These are phyloP conservation scores for Thereuonema tuberculata DNA, from an alignment of 1,140 invertebrate species.

Conservation along the genomic window DNA sequence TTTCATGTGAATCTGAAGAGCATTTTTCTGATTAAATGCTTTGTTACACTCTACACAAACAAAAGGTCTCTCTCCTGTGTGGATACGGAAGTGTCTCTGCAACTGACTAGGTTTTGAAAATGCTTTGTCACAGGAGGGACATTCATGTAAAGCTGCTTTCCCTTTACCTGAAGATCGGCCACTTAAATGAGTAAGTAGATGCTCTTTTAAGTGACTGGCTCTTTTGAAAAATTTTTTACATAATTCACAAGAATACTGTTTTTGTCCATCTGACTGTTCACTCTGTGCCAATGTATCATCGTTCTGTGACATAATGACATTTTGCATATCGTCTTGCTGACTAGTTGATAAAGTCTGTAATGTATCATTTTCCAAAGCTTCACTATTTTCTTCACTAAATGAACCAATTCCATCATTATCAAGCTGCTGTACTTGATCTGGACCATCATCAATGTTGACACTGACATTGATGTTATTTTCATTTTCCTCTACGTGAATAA, in stretches of 20 bases:
- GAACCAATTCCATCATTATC: constrained; percentile 2
- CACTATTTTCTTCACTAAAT: background rate
- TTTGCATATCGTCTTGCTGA: background rate
- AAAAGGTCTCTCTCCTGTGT: constrained; percentile 38
- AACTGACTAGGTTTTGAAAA: constrained; percentile 83
- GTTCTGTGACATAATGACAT: too few relatives aligned
- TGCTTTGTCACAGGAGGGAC: constrained; percentile 75
- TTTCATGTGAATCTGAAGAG: constrained; percentile 32
- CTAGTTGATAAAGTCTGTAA: constrained; percentile 14
- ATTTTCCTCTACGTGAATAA: background rate
- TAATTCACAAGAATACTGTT: constrained; percentile 5
- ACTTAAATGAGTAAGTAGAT: constrained; percentile 22
- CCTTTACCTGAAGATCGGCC: constrained; percentile 3
- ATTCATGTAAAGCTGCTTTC: constrained; percentile 37
- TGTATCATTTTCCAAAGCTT: constrained; percentile 13
- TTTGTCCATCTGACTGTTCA: background rate
- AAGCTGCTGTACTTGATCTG: too few relatives aligned
- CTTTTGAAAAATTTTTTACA: constrained; percentile 29
- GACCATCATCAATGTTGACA: too few relatives aligned
- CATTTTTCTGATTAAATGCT: constrained; percentile 33
- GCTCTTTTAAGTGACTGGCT: constrained; percentile 27
- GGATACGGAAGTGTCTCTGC: constrained; percentile 33
- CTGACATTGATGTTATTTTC: constrained; percentile 1
- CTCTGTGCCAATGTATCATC: background rate
- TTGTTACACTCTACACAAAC: constrained; percentile 36